Evolutionary conservation across 92 coral and sea anemone genomes (phyloP).

Genomic region (Anthopleura xanthogrammica): DNA sequence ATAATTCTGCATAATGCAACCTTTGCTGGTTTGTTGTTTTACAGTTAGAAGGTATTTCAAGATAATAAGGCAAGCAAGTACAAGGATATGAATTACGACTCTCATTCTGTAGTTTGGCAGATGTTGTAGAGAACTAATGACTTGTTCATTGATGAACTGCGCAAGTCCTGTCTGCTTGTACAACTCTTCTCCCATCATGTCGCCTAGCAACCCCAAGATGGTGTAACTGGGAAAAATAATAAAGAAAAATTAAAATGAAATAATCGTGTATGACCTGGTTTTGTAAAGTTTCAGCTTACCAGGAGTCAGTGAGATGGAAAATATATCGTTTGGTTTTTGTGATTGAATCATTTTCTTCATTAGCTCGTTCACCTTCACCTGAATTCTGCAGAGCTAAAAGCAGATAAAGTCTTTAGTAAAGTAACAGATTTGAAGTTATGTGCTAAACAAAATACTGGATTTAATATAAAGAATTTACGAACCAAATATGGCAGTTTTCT

Average conservation of each 20-base stretch:
- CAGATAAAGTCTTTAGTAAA: neutral
- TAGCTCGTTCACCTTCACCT: slow-evolving; percentile 37
- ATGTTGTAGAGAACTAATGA: slow-evolving; percentile 58
- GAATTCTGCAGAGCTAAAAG: slow-evolving; percentile 37
- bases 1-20: neutral
- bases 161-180: slow-evolving; percentile 68
- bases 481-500: slow-evolving; percentile 88
- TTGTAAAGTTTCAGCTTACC: slow-evolving; percentile 25
- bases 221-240: slow-evolving; percentile 36
- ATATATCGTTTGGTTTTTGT: slow-evolving; percentile 48
- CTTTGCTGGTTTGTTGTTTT: neutral
- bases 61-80: neutral
- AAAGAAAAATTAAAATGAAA: neutral
- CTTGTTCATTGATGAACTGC: slow-evolving; percentile 57
- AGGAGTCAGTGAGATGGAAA: slow-evolving; percentile 54
- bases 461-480: neutral
- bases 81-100: slow-evolving; percentile 89
- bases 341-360: slow-evolving; percentile 25
- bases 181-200: slow-evolving; percentile 57
- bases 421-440: neutral
- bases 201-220: slow-evolving; percentile 62
- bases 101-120: slow-evolving; percentile 93
- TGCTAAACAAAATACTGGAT: neutral
- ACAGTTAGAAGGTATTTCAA: neutral
- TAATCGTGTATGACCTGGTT: neutral